Evolutionary conservation across 2,113 vertebrate species (phyloP), one percentile per base, ranked within the genome.

Genomic region (Heliornis fulica): DNA sequence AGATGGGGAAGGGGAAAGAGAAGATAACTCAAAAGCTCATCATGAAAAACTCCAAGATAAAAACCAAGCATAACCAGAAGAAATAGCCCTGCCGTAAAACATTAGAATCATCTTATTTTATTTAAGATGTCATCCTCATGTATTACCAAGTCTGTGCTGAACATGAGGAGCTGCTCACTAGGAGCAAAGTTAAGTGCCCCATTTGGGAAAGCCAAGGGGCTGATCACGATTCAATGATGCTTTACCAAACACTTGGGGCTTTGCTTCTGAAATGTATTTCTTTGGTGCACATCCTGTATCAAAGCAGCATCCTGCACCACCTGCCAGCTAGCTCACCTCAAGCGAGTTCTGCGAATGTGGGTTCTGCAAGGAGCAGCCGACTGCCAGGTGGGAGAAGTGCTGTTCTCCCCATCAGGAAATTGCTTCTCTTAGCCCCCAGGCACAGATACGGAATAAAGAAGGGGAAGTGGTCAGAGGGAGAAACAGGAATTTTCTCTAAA

Each of bases 1-100:
- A 95, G 83, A 88, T 56, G 60, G 82, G 34, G 64, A 90, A 92
- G 38, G 43, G 41, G 76, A 51, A 88, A 75, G 65, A 87, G 20
- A 74, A 71, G 74, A 69, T 18, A 83, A 32, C 31, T 93, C 68
- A 32, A 71, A 70, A 77, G 41, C 71, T 92, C 60, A 36, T 66
- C 56, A 41, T 34, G 91, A 87, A 75, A 89, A 64, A 46, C 56
- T 56, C 48, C 31, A 70, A 78, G 75, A 77, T 23, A 88, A 93
- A 87, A 81, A 16, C 3, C 48, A 92, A 76, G 48, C 83, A 83
- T 40, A 86, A 71, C 10, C 31, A 74, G 53, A 93, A 83, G 60
- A 74, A n/a, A 29, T 11, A 78, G 59, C 28, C 25, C 59, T 74
- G 32, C 17, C 83, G 60, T 83, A 88, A 93, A 91, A 90, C 46